phyloP scores from a whole-genome alignment of 30 jellyfish, hydroid and myxozoan genomes.

The Aurelia sp. region DNA sequence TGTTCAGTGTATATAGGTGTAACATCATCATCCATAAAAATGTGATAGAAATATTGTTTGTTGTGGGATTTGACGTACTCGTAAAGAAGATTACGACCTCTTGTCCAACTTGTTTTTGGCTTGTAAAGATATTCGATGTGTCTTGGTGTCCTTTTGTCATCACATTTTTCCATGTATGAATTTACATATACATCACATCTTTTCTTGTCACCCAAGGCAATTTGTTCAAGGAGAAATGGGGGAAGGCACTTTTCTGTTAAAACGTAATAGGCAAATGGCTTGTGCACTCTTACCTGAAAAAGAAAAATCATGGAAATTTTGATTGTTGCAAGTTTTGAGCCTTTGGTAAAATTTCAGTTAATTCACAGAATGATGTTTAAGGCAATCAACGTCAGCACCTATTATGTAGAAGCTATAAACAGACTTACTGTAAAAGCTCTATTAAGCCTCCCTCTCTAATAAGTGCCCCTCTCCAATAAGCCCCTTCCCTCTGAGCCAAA shows the following conservation, averaged over 20 bases:
- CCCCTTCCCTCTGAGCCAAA: too few relatives aligned
- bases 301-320: not conserved
- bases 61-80: constrained; percentile 8
- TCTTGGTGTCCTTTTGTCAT: constrained; percentile 2
- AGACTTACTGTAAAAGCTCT: too few relatives aligned
- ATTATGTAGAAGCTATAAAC: too few relatives aligned
- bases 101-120: constrained; percentile 64
- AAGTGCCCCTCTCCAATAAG: too few relatives aligned
- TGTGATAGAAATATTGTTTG: constrained; percentile 54
- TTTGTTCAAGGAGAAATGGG: constrained; percentile 8
- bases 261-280: constrained; percentile 70
- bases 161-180: constrained; percentile 54
- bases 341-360: too few relatives aligned
- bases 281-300: constrained; percentile 33
- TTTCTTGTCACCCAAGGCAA: constrained; percentile 53
- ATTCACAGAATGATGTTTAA: too few relatives aligned
- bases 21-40: constrained; percentile 74
- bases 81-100: constrained; percentile 53
- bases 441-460: too few relatives aligned
- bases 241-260: constrained; percentile 73
- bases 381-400: too few relatives aligned
- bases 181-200: constrained; percentile 63
- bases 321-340: too few relatives aligned
- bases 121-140: constrained; percentile 56
- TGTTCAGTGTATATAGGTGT: constrained; percentile 49